Conservation (phyloP, 1,140 invertebrate species). For the Frieseomelitta varia region DNA sequence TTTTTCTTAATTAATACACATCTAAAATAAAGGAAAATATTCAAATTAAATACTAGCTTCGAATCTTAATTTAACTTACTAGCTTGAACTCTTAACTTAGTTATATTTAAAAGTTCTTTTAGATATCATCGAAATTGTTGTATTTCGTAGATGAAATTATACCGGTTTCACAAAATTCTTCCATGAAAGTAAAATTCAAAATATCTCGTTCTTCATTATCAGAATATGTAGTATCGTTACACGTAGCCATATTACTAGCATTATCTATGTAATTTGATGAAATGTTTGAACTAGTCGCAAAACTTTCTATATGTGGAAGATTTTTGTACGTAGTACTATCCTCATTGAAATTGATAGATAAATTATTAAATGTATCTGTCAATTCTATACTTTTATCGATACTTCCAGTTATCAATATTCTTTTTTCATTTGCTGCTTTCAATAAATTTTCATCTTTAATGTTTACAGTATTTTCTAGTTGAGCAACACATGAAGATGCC, state of each 20-base stretch:
- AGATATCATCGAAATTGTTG: neutral
- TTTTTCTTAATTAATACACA: neutral
- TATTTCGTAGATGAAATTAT: neutral
- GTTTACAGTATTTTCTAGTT: neutral
- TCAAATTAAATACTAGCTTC: neutral
- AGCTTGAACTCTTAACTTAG: neutral
- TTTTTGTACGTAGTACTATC: neutral
- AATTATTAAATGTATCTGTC: neutral
- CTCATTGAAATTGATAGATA: neutral
- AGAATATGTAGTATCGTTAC: neutral
- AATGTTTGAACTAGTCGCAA: neutral
- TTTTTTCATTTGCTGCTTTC: neutral
- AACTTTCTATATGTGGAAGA: neutral
- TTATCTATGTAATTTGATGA: neutral
- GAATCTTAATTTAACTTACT: too few relatives aligned
- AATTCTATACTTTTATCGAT: neutral
- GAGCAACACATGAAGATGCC: neutral
- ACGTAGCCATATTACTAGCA: neutral
- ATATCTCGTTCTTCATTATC: neutral
- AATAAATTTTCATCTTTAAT: neutral
- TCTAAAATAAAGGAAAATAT: neutral
- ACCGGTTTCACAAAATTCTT: constrained; percentile 6
- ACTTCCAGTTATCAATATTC: neutral
- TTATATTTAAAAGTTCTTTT: neutral
- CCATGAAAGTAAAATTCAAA: neutral